Evolutionary conservation across 2,113 vertebrate species (phyloP), one percentile per base, ranked within the genome.

Genomic region (Aspiorhynchus laticeps): DNA sequence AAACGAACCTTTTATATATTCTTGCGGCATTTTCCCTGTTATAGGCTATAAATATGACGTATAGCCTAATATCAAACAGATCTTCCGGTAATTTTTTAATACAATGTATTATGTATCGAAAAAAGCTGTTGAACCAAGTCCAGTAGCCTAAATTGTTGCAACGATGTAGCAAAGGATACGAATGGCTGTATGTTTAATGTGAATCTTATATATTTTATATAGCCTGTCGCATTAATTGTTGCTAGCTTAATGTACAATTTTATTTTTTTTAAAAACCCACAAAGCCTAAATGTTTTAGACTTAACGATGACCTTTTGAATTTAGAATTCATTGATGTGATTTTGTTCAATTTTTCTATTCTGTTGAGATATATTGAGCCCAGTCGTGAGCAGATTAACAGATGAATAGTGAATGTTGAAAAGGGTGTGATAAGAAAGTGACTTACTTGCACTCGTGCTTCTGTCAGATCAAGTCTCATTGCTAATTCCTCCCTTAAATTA

Each of bases 391-490:
- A 78, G 46, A 51, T 51, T 53, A 19, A 38, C 26, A 31, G 63
- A 14, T 2, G 24, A 61, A n/a, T 67, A 69, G 14, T 73, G 19
- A 73, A 73, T 73, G 24, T 8, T 53, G 46, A 33, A 53, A n/a
- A 19, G 3, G 12, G 15, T 78, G 7, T 19, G 2, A 53, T 51
- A 51, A 65, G 74, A 38, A 77, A 75, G 19, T 21, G 63, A 95
- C 96, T 96, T 94, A 97, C 96, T 95, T 97, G 96, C 71, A 97
- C 96, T 89, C 96, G 93, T 90, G 96, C 96, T 92, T 97, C 96
- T 56, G 96, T 97, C 90, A 97, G 93, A 87, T 97, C 96, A 91
- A 97, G 93, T 86, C 96, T 94, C 96, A 97, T 96, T 80, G 96
- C 96, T 91, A 97, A 93, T 91, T 97, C 96, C 89, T 97, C 96